A percentile compares a stretch with the other conserved stretches of the same genome.
Conservation (phyloP, 2,797 vertebrate genomes). For the Sebastes baramenuke region DNA sequence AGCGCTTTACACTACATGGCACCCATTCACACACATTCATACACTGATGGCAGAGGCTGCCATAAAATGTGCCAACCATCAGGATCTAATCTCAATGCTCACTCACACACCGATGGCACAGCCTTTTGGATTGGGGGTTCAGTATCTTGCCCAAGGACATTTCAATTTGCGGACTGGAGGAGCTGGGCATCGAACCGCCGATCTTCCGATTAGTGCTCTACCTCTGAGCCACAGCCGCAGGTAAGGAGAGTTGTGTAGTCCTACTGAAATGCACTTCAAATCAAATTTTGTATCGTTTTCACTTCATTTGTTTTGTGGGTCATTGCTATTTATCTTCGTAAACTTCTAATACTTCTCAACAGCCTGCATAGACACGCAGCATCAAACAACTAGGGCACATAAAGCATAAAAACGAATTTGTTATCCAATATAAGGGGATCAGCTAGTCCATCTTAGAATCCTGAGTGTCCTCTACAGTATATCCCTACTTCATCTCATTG, state of each 20-base stretch:
- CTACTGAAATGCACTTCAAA: background rate
- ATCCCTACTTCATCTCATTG: conserved; percentile 41
- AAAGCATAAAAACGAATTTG: conserved; percentile 50
- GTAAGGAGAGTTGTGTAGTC: background rate
- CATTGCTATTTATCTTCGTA: conserved; percentile 31
- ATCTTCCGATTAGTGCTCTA: too few species aligned
- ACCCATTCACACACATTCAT: too few species aligned
- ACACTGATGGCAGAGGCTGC: too few species aligned
- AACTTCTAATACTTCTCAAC: conserved; percentile 20
- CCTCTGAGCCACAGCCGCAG: too few species aligned
- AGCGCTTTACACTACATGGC: too few species aligned
- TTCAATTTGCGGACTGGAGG: too few species aligned
- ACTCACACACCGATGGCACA: too few species aligned
- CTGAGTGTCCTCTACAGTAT: conserved; percentile 23
- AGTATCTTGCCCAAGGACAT: too few species aligned
- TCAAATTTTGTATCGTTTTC: background rate
- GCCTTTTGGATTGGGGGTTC: too few species aligned
- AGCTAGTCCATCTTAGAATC: conserved; percentile 36
- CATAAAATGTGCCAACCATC: too few species aligned
- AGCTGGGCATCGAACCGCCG: too few species aligned
- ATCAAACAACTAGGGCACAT: conserved; percentile 48
- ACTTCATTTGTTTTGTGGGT: conserved; percentile 23
- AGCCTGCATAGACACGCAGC: conserved; percentile 36
- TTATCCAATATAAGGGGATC: conserved; percentile 40
- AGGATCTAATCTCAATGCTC: too few species aligned